Evolutionary conservation across 2,797 vertebrate genomes (phyloP), one percentile per base, ranked within the genome.

Genomic region (Ammospiza maritima): DNA sequence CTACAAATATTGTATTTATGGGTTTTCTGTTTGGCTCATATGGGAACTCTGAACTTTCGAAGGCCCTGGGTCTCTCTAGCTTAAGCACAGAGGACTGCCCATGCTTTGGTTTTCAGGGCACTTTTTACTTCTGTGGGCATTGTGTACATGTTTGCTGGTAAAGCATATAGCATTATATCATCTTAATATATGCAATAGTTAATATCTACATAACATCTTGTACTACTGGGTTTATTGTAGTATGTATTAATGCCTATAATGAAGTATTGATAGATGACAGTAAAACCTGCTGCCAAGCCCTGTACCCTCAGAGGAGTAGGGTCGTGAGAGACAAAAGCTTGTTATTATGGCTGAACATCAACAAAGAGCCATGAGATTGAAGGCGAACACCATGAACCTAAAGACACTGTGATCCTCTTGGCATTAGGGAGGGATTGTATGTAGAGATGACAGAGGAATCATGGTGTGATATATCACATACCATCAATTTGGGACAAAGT

Each of bases 21-120:
- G 4, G 11, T 56, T 70, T 89, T 57, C 23, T 8, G 7, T 20
- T 38, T 45, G 27, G 23, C 32, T 6, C 20, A 4, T 0, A 0
- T 21, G 36, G 11, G 20, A 57, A 1, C 42, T 18, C 16, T 0
- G 8, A 69, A 9, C 7, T 32, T 69, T 32, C 0, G 0, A 71
- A 40, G 17, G 14, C 12, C 27, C 50, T 51, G 50, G 27, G 27
- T 51, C 26, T 51, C 27, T 51, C 26, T 18, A 32, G 16, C 11
- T 62, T 5, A 1, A 40, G 44, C 19, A 21, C 5, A 45, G 32
- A 89, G n/a, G 12, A 11, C 23, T 45, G 19, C 10, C 29, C 38
- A 16, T 45, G 17, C 16, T 56, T 56, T 34, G 25, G 6, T 32
- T 71, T 56, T 34, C 56, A 54, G 32, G 23, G 32, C 26, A 25